Evolutionary conservation across 2,113 vertebrate genomes (phyloP).

Genomic region (Phaetusa simplex): DNA sequence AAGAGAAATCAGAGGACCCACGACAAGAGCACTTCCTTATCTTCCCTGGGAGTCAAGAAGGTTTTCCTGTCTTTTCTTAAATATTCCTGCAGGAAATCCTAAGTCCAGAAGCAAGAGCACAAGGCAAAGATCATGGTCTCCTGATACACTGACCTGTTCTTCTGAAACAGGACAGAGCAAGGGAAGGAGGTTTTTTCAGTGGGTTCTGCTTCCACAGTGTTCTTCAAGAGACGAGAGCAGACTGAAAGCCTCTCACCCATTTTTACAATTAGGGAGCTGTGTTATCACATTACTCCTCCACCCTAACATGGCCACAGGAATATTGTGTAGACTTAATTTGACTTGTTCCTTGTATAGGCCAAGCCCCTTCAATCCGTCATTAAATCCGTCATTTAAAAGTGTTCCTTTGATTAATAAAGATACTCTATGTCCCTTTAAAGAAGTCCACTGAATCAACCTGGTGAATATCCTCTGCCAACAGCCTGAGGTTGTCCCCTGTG

Average conservation of each 20-base stretch:
- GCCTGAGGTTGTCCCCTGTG: background rate
- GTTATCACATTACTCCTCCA: background rate
- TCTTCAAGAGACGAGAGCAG: background rate
- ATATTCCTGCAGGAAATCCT: background rate
- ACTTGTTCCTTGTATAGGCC: background rate
- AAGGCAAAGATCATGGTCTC: background rate
- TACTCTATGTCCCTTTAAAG: background rate
- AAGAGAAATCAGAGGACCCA: background rate
- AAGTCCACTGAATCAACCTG: background rate
- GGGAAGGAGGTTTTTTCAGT: background rate
- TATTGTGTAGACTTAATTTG: background rate
- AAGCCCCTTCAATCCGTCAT: background rate
- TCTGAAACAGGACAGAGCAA: background rate
- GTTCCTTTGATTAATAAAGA: background rate
- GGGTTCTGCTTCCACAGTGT: background rate
- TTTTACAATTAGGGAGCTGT: background rate
- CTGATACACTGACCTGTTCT: background rate
- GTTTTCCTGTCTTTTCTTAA: background rate
- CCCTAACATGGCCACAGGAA: background rate
- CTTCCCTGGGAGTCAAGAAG: background rate
- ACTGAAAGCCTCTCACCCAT: background rate
- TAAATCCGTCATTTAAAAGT: background rate
- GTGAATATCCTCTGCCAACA: background rate
- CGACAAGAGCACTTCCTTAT: background rate
- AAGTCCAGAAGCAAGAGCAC: background rate